phyloP scores from a whole-genome alignment of 1,140 invertebrate genomes.

The Aphelinus atriplicis region DNA sequence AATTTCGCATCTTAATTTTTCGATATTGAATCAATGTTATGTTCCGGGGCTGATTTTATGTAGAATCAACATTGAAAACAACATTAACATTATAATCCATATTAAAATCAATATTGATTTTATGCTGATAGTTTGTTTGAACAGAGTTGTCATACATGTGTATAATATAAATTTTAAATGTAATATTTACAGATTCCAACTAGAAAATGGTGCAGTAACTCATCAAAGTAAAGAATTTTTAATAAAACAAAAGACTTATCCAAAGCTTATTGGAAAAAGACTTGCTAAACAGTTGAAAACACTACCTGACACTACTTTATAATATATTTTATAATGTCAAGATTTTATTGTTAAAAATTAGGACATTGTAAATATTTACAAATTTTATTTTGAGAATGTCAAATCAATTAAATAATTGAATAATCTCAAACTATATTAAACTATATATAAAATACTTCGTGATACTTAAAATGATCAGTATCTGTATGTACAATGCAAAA shows the following conservation, averaged over 20 bases:
- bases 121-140: too few relatives aligned
- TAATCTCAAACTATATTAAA: background rate
- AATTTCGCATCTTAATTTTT: too few relatives aligned
- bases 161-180: background rate
- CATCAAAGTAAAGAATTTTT: conserved; percentile 93
- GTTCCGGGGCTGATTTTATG: too few relatives aligned
- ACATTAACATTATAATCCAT: too few relatives aligned
- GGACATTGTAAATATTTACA: conserved; percentile 32
- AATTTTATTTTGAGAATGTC: conserved; percentile 27
- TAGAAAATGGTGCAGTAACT: conserved; percentile 89
- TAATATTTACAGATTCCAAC: conserved; percentile 69
- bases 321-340: conserved; percentile 31
- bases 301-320: conserved; percentile 54
- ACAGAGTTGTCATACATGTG: too few relatives aligned
- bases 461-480: conserved; percentile 2
- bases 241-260: conserved; percentile 86
- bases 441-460: conserved; percentile 6
- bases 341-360: conserved; percentile 3
- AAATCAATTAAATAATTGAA: conserved; percentile 29
- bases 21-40: too few relatives aligned
- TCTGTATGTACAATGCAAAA: conserved; percentile 1
- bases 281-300: conserved; percentile 70
- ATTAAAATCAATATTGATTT: too few relatives aligned
- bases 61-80: too few relatives aligned
- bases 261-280: conserved; percentile 83